Conservation (phyloP, 2,888 invertebrate genomes). For the Synergus laeviventris region DNA sequence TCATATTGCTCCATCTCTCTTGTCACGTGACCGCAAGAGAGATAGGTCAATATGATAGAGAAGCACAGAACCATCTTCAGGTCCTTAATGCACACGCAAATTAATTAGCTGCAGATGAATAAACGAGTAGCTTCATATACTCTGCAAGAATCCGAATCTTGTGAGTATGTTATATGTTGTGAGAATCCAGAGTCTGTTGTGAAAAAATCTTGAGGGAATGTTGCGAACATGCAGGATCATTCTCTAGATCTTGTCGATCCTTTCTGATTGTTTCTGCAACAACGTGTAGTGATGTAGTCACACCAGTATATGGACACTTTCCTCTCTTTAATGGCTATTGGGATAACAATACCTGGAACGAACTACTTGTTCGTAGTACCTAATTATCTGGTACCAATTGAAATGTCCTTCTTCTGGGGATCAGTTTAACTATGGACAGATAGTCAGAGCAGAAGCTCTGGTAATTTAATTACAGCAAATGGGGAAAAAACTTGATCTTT, state of each 20-base stretch:
- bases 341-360: conserved; percentile 46
- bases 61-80: too few relatives aligned
- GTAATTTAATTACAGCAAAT: conserved; percentile 51
- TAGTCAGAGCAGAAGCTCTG: conserved; percentile 24
- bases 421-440: conserved; percentile 16
- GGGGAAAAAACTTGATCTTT: conserved; percentile 45
- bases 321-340: conserved; percentile 40
- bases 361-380: conserved; percentile 55
- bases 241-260: conserved; percentile 26
- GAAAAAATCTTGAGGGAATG: conserved; percentile 26
- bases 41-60: too few relatives aligned
- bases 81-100: conserved; percentile 63
- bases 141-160: background rate
- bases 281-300: conserved; percentile 12
- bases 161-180: background rate
- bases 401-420: conserved; percentile 57
- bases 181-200: background rate
- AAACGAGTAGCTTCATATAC: conserved; percentile 2
- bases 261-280: conserved; percentile 21
- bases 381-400: conserved; percentile 60
- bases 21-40: too few relatives aligned
- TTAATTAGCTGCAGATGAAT: conserved; percentile 60
- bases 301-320: conserved; percentile 18
- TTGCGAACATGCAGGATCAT: conserved; percentile 4
- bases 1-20: too few relatives aligned